Evolutionary conservation across 2,797 vertebrate genomes (phyloP), one percentile per base, ranked within the genome.

Genomic region (Anguilla megastoma): DNA sequence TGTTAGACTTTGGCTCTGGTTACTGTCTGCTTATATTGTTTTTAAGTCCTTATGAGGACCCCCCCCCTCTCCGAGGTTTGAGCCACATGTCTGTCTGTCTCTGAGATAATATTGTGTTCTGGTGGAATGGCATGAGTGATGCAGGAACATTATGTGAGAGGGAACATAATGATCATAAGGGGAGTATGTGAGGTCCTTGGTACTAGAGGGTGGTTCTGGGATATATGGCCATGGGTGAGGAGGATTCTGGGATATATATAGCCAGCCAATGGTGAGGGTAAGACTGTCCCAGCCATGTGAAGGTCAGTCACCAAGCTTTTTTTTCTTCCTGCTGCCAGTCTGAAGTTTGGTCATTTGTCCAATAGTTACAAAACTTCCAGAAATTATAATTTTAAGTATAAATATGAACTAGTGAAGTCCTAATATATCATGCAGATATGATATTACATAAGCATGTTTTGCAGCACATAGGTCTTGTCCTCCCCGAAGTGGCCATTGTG

Each of bases 11-110:
- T 52, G 50, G 18, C 16, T 84, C 7, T 84, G 24, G 24, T 84
- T 84, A 27, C 45, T n/a, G 30, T n/a, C 2, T 54, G 24, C 45
- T 83, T 83, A 24, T 52, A n/a, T 27, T 10, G 80, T 50, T 94
- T 94, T 54, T 88, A 91, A 89, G 92, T 95, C 93, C 94, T 94
- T 94, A 93, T 93, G 92, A 90, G 93, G n/a, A n/a, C 94, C 94
- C 88, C 94, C 48, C 48, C 50, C 50, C 50, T 88, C 94, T 92
- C 93, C 94, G 93, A 93, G 93, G 91, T 91, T 88, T 91, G 87
- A 87, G 90, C 82, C 84, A 41, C 52, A 69, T 87, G 90, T 74
- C 90, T 91, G 86, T 88, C 88, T 90, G 86, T 85, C 89, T 87
- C 27, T 71, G 30, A 9, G 8, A 12, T 24, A 21, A 82, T 36